A percentile compares a stretch with the other conserved stretches of the same genome.
Evolutionary conservation across 2,797 vertebrate species (phyloP).

Genomic region (Enteromius paludinosus): DNA sequence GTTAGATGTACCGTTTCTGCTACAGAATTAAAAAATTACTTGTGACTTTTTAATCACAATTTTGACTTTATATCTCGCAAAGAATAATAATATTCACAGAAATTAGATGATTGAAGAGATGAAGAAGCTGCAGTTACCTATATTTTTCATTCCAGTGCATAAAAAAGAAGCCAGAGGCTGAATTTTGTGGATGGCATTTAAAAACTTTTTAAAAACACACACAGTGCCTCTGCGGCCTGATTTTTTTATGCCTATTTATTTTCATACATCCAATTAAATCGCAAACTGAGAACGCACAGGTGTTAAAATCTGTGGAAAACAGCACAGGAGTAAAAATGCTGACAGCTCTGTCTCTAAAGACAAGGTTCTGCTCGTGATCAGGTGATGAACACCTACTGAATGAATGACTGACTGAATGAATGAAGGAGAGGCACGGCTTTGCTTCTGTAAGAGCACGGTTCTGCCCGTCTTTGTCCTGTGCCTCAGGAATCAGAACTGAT

Average conservation of each 20-base stretch:
- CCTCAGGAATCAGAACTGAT: neutral
- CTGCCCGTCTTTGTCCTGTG: neutral
- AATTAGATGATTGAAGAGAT: too few species aligned
- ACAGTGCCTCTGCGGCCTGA: neutral
- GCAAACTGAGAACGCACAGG: neutral
- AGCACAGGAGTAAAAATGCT: neutral
- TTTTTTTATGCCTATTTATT: neutral
- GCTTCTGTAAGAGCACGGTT: neutral
- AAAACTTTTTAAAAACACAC: too few species aligned
- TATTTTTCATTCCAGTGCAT: neutral
- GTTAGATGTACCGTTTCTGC: neutral
- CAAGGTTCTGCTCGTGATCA: neutral
- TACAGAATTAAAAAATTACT: neutral
- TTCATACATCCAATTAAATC: neutral
- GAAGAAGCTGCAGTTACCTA: neutral
- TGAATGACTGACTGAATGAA: constrained; percentile 11
- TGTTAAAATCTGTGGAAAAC: neutral
- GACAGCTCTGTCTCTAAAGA: neutral
- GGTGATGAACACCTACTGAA: neutral
- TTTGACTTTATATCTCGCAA: neutral
- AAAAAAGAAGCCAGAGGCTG: too few species aligned
- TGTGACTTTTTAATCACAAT: neutral
- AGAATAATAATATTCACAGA: too few species aligned
- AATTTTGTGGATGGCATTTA: neutral
- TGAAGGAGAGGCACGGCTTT: constrained; percentile 16